Conservation (phyloP, 2,797 vertebrate genomes). For the Paguma larvata region DNA sequence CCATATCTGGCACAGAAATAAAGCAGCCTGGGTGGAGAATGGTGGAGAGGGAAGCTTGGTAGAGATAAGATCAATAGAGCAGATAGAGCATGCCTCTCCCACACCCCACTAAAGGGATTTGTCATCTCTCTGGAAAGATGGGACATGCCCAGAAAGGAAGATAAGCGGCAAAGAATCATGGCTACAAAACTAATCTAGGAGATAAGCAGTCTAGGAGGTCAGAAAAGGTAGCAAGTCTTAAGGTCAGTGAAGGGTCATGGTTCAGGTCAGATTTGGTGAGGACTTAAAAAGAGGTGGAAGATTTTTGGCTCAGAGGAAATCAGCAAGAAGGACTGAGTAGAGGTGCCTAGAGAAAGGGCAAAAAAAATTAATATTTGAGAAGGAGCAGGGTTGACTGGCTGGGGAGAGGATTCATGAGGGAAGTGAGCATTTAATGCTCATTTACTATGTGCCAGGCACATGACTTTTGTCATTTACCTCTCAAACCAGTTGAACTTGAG, state of each 20-base stretch:
- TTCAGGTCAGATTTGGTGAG: neutral
- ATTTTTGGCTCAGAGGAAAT: neutral
- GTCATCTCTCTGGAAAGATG: neutral
- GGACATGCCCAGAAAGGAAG: neutral
- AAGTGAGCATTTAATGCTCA: neutral
- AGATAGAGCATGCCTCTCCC: no score
- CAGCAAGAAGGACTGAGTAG: neutral
- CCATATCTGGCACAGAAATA: neutral
- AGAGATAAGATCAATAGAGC: neutral
- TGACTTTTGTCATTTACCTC: neutral
- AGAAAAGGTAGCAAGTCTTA: neutral
- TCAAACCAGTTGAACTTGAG: neutral
- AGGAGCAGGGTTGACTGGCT: neutral
- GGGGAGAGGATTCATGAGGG: neutral
- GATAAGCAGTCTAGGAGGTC: neutral
- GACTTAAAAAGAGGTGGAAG: neutral
- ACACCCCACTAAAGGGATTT: neutral
- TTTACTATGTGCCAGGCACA: neutral
- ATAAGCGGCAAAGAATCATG: neutral
- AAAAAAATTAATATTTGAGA: neutral
- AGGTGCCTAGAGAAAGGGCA: neutral
- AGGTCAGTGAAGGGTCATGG: neutral
- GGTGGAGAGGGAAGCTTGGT: neutral
- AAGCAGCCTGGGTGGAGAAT: neutral
- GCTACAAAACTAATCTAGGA: neutral